Evolutionary conservation across 2,797 vertebrate genomes (phyloP), one percentile per base, ranked within the genome.

Genomic region (Anabas testudineus): DNA sequence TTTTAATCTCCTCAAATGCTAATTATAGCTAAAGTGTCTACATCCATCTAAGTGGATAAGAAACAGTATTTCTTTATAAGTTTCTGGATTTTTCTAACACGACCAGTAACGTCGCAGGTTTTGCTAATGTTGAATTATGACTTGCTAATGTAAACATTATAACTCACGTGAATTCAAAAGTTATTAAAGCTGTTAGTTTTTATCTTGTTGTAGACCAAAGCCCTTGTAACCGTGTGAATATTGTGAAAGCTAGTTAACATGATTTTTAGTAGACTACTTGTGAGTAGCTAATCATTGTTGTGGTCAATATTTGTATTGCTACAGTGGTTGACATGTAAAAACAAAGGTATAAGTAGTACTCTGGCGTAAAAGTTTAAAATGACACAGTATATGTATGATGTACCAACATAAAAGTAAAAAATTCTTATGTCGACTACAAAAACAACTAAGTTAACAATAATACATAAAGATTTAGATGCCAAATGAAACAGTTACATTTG

Each of bases 1-100:
- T 59, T 19, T 24, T 52, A 71, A 57, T 32, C 2, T 18, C 2
- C 1, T 1, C 10, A 0, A 37, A 39, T 26, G 0, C 10, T 0
- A 16, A 6, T 7, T 10, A 5, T n/a, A 1, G 19, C 0, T 24
- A 2, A 4, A 0, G 5, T 43, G 9, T 26, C 24, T 22, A 24
- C 16, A 45, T 16, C 3, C 58, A 56, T 24, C 3, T 59, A 10
- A 24, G 7, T 3, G 2, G 3, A 37, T 14, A 4, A 2, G n/a
- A 43, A 1, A 18, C 7, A n/a, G n/a, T n/a, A n/a, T 7, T 2
- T 15, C 12, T 15, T 39, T 5, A 43, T 43, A 18, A 8, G 43
- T 19, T 45, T 7, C 2, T 10, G n/a, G 10, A 2, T 21, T 21
- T 21, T 45, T 1, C 43, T 45, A 12, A 45, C n/a, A 12, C 0